phyloP scores from a whole-genome alignment of 2,888 invertebrate species.

The Hermodice carunculata region DNA sequence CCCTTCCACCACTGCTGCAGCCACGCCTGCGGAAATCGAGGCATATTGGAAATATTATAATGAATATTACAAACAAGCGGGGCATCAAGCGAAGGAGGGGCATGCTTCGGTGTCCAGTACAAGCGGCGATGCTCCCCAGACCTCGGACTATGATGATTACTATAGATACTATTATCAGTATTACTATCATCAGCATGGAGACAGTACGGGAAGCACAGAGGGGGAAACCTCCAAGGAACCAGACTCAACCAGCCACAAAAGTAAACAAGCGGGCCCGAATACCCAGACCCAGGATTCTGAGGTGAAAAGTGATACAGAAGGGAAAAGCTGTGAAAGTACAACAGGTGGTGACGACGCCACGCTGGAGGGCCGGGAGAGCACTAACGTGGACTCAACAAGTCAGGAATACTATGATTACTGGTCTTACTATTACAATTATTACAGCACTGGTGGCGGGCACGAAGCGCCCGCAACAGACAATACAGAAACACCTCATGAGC shows the following conservation, averaged over 20 bases:
- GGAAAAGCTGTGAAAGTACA: constrained; percentile 32
- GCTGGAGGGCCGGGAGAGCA: constrained; percentile 40
- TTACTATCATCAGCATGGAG: not conserved
- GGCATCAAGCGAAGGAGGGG: not conserved
- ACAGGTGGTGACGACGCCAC: constrained; percentile 1
- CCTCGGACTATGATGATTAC: not conserved
- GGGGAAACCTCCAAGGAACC: too few species aligned
- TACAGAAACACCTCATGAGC: not conserved
- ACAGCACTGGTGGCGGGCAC: too few species aligned
- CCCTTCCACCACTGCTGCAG: not conserved
- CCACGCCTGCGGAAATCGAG: not conserved
- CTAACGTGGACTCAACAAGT: constrained; percentile 33
- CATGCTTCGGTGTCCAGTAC: not conserved
- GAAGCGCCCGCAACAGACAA: too few species aligned
- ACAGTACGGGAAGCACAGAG: too few species aligned
- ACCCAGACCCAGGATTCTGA: not conserved
- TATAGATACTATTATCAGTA: constrained; percentile 3
- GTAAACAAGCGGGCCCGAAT: too few species aligned
- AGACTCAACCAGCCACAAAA: too few species aligned
- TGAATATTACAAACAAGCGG: not conserved
- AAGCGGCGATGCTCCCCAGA: not conserved
- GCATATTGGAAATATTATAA: constrained; percentile 12
- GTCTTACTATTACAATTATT: not conserved
- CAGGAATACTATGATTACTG: not conserved
- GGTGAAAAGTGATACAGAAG: not conserved